Evolutionary conservation across 2,797 vertebrate genomes (phyloP), one percentile per base, ranked within the genome.

Genomic region (Danio albolineatus): DNA sequence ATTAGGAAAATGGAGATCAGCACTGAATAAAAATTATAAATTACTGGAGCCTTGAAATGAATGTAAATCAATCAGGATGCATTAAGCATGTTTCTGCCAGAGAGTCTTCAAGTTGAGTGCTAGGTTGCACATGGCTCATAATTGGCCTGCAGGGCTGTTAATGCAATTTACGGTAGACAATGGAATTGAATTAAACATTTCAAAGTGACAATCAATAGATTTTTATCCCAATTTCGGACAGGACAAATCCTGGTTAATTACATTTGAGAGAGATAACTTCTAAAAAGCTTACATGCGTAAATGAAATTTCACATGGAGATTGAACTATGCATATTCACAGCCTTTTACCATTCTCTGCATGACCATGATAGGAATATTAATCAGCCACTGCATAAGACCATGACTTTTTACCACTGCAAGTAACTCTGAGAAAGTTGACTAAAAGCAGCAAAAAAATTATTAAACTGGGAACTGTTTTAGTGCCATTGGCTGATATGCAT

Each of bases 1-100:
- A 80, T 83, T 82, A 82, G 66, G 41, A 82, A 84, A 61, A 76
- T 62, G 46, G 54, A 73, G 28, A 73, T 61, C 72, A 46, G 51
- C 76, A 77, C 53, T 49, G 66, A 67, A 57, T 74, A 64, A 61
- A 82, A 75, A 67, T 16, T 76, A 21, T 41, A 83, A 73, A 86
- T 83, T 67, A 85, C 81, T 74, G 72, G 59, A 83, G 79, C 66
- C 73, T 84, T 61, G 43, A 78, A 85, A 82, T 82, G 43, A 79
- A 80, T 80, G 76, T 73, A 82, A 88, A 85, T 88, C 82, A 84
- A 89, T 84, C 70, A 81, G 70, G 49, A 66, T 69, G 79, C 77
- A 85, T 85, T 85, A 82, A 82, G 84, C 81, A 81, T 60, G 73
- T 82, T 83, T 81, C 78, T 62, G 65, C n/a, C 48, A 17, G 51